Evolutionary conservation across 1,140 invertebrate genomes (phyloP).

Genomic region (Nixonia krombeini): DNA sequence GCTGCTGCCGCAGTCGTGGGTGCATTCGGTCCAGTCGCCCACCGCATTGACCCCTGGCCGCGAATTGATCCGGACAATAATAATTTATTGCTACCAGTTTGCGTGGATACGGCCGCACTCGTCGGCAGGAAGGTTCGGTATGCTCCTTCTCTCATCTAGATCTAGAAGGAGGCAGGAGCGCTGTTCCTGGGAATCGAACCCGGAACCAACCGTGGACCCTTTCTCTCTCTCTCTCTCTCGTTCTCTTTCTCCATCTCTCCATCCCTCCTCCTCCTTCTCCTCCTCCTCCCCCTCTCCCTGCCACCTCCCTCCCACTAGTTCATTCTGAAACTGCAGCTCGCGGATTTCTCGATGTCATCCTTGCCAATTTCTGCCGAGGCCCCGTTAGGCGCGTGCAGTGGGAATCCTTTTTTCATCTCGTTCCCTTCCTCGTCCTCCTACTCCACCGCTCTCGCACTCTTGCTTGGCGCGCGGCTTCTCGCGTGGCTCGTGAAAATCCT

Average conservation of each 20-base stretch:
- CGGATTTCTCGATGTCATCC: slow-evolving; percentile 44
- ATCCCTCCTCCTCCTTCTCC: too few species aligned
- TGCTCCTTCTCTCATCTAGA: slow-evolving; percentile 59
- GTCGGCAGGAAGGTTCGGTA: slow-evolving; percentile 37
- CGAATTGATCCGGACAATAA: slow-evolving; percentile 60
- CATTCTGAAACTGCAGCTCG: slow-evolving; percentile 45
- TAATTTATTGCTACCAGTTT: slow-evolving; percentile 63
- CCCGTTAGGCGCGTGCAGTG: slow-evolving; percentile 52
- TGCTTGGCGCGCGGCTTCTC: slow-evolving; percentile 33
- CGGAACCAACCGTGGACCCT: slow-evolving; percentile 52
- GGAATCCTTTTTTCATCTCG: slow-evolving; percentile 43
- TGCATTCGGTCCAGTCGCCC: slow-evolving; percentile 16
- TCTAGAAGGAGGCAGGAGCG: slow-evolving; percentile 49
- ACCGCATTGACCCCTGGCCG: slow-evolving; percentile 32
- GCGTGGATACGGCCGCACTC: slow-evolving; percentile 33
- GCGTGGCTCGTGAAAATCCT: slow-evolving; percentile 53
- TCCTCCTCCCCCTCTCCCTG: slow-evolving; percentile 3
- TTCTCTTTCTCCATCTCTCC: too few species aligned
- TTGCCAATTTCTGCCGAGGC: slow-evolving; percentile 46
- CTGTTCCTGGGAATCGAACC: slow-evolving; percentile 65
- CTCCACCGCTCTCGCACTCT: slow-evolving; percentile 27
- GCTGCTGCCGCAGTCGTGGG: slow-evolving; percentile 1
- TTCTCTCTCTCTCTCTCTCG: slow-evolving; percentile 20
- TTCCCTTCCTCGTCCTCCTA: slow-evolving; percentile 22
- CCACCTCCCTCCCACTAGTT: slow-evolving; percentile 28